Evolutionary conservation across 2,113 vertebrate genomes (phyloP).

Genomic region (Phaetusa simplex): DNA sequence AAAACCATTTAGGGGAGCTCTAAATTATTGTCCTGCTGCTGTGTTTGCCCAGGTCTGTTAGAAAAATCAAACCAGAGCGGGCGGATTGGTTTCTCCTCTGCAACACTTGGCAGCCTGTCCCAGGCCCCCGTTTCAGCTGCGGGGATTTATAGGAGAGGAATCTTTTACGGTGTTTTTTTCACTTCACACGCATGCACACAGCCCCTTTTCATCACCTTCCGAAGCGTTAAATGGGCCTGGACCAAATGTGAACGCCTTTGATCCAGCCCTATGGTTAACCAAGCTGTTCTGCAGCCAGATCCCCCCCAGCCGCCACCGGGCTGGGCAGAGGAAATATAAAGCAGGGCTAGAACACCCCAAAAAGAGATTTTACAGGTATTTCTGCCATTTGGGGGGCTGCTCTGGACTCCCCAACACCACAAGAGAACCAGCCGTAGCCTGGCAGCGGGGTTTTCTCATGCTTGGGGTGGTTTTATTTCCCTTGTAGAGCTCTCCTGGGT

Average conservation of each 20-base stretch:
- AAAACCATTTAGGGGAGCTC: neutral
- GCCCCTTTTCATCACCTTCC: neutral
- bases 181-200: neutral
- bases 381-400: neutral
- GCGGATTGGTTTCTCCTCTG: neutral
- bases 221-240: neutral
- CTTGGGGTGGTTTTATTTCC: neutral
- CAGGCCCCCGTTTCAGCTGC: neutral
- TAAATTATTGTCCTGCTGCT: neutral
- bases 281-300: neutral
- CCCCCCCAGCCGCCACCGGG: rapidly evolving
- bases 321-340: neutral
- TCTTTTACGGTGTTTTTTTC: neutral
- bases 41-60: neutral
- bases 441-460: neutral
- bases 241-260: neutral
- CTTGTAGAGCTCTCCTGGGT: neutral
- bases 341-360: neutral
- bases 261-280: neutral
- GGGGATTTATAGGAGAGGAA: neutral
- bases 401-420: neutral
- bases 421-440: neutral
- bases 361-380: neutral
- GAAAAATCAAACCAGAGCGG: neutral
- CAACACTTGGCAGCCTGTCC: neutral